These are phyloP conservation scores for Pollimyrus isidori DNA, from an alignment of 2,113 vertebrate genomes.

Conservation along the genomic window DNA sequence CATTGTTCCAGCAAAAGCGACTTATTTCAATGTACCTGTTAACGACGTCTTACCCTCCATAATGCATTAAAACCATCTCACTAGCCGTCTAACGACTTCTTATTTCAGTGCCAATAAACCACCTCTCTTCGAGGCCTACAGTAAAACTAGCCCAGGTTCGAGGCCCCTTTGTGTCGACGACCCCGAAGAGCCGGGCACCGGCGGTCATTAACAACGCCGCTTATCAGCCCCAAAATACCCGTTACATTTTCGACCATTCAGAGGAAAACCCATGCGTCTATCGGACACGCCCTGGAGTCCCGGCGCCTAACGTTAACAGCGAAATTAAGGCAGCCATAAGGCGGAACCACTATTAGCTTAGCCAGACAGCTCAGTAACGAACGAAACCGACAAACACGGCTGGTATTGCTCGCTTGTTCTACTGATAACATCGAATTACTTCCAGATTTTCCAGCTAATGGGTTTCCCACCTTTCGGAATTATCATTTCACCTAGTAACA, in stretches of 20 bases:
- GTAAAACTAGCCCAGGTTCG: background rate
- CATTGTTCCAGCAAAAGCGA: background rate
- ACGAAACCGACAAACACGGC: background rate
- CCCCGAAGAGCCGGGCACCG: background rate
- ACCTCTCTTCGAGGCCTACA: background rate
- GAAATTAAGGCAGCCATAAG: background rate
- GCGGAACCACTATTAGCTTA: background rate
- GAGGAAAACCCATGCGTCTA: background rate
- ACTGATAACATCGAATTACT: background rate
- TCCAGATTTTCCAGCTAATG: background rate
- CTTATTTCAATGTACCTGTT: background rate
- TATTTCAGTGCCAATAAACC: background rate
- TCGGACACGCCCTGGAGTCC: background rate
- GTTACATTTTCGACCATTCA: background rate
- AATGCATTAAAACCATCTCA: background rate
- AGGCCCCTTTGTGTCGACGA: background rate
- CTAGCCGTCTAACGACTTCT: background rate
- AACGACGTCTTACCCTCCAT: background rate
- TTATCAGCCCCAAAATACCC: background rate
- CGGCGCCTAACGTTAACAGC: background rate
- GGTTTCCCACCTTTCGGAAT: background rate
- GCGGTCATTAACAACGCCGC: background rate
- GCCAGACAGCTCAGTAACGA: background rate
- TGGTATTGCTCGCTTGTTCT: background rate
- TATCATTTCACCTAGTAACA: background rate